A percentile compares a stretch with the other conserved stretches of the same genome.
phyloP scores from a whole-genome alignment of 1,140 invertebrate genomes.

The Macrotrachela quadricornifera region DNA sequence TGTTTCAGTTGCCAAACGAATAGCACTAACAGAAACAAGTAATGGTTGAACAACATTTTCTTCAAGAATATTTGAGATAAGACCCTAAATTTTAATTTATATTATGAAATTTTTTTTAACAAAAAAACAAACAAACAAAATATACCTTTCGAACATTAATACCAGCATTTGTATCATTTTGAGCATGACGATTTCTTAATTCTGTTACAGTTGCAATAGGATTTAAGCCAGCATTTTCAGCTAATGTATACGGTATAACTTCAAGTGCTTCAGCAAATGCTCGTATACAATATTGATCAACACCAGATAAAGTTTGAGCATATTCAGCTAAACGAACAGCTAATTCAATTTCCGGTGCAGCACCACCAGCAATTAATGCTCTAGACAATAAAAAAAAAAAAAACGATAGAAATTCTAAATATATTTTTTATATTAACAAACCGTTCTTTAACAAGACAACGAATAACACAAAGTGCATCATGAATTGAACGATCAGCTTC shows the following conservation, averaged over 20 bases:
- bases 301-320: slow-evolving; percentile 60
- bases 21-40: slow-evolving; percentile 73
- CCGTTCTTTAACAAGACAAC: slow-evolving; percentile 72
- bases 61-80: slow-evolving; percentile 63
- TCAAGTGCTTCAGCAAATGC: slow-evolving; percentile 88
- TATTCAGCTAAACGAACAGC: slow-evolving; percentile 58
- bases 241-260: slow-evolving; percentile 84
- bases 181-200: slow-evolving; percentile 71
- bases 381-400: slow-evolving; percentile 15
- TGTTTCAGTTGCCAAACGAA: slow-evolving; percentile 83
- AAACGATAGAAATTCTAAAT: slow-evolving; percentile 10
- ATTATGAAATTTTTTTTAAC: neutral
- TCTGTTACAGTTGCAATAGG: slow-evolving; percentile 91
- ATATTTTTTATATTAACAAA: slow-evolving; percentile 13
- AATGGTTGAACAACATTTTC: slow-evolving; percentile 94
- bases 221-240: slow-evolving; percentile 98
- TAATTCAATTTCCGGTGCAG: slow-evolving; percentile 85
- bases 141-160: slow-evolving; percentile 70
- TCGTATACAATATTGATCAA: slow-evolving; percentile 73
- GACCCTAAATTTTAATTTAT: slow-evolving; percentile 37
- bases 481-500: slow-evolving; percentile 84
- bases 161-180: slow-evolving; percentile 56
- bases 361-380: slow-evolving; percentile 74
- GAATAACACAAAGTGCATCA: slow-evolving; percentile 89
- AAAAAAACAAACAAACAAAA: neutral